A percentile compares a stretch with the other conserved stretches of the same genome.
Evolutionary conservation across 2,888 invertebrate genomes (phyloP).

Genomic region (Chironomus riparius): DNA sequence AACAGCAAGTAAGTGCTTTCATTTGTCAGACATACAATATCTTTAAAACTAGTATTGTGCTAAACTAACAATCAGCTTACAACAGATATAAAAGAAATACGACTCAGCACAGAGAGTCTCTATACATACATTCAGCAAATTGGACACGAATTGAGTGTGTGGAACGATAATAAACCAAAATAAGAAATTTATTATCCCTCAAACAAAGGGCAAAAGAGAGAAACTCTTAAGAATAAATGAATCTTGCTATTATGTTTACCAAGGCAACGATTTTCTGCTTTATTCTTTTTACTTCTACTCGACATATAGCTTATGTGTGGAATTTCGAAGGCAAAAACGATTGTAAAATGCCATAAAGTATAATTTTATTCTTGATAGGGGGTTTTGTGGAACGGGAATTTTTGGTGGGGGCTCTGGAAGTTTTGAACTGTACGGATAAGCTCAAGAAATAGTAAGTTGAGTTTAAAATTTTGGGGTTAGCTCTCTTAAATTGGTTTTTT

Average conservation of each 20-base stretch:
- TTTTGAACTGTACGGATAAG: too few relatives aligned
- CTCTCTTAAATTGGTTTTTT: too few relatives aligned
- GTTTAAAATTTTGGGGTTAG: too few relatives aligned
- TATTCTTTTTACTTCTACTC: neutral
- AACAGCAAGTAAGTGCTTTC: neutral
- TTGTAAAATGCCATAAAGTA: conserved; percentile 18
- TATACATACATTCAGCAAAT: conserved; percentile 15
- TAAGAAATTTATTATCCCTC: conserved; percentile 22
- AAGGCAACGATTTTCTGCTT: neutral
- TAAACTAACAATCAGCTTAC: neutral
- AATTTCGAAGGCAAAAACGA: neutral
- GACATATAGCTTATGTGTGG: neutral
- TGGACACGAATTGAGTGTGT: conserved; percentile 12
- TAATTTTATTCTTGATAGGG: conserved; percentile 1
- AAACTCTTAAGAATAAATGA: neutral
- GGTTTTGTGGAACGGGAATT: neutral
- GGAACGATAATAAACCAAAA: conserved; percentile 23
- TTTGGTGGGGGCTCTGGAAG: too few relatives aligned
- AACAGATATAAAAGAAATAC: neutral
- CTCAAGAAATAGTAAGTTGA: too few relatives aligned
- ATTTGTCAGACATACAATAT: neutral
- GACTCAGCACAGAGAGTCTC: neutral
- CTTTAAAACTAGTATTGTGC: neutral
- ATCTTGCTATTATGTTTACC: conserved; percentile 22
- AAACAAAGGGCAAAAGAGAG: neutral